A percentile compares a stretch with the other conserved stretches of the same genome.
These are phyloP conservation scores for Tanaodytes sp. DNA, from an alignment of 2,888 invertebrate genomes.

Conservation along the genomic window DNA sequence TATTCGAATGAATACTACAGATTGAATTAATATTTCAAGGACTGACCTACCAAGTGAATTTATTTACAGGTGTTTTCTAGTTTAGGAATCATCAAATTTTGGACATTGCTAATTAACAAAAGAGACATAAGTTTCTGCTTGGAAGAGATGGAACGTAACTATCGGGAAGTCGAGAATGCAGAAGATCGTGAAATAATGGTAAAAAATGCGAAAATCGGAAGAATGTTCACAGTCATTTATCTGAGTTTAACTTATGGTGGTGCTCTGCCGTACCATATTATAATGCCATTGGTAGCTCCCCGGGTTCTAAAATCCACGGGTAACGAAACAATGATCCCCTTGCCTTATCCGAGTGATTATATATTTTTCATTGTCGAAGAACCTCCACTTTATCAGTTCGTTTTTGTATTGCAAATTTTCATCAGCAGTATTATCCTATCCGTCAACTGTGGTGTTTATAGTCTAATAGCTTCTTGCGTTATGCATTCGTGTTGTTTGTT, in stretches of 20 bases:
- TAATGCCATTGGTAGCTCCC: conserved; percentile 62
- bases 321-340: conserved; percentile 60
- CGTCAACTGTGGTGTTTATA: conserved; percentile 64
- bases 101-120: conserved; percentile 65
- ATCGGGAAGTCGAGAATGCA: conserved; percentile 59
- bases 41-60: too few species aligned
- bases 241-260: conserved; percentile 65
- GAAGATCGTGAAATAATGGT: conserved; percentile 63
- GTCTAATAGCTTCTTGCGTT: conserved; percentile 60
- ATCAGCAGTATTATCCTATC: conserved; percentile 62
- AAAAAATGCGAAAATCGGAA: conserved; percentile 63
- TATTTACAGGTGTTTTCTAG: conserved; percentile 63
- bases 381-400: conserved; percentile 61
- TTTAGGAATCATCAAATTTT: conserved; percentile 67
- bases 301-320: conserved; percentile 57
- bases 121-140: conserved; percentile 61
- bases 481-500: conserved; percentile 63
- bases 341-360: conserved; percentile 63
- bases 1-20: background rate
- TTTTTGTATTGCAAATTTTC: conserved; percentile 60
- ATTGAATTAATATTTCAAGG: too few species aligned
- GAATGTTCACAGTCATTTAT: conserved; percentile 64
- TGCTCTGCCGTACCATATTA: conserved; percentile 67
- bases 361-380: conserved; percentile 59
- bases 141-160: conserved; percentile 62